Percentiles rank a stretch among this genome's conserved stretches.
phyloP scores from a whole-genome alignment of 2,888 invertebrate species.

The Drosophila mimetica region DNA sequence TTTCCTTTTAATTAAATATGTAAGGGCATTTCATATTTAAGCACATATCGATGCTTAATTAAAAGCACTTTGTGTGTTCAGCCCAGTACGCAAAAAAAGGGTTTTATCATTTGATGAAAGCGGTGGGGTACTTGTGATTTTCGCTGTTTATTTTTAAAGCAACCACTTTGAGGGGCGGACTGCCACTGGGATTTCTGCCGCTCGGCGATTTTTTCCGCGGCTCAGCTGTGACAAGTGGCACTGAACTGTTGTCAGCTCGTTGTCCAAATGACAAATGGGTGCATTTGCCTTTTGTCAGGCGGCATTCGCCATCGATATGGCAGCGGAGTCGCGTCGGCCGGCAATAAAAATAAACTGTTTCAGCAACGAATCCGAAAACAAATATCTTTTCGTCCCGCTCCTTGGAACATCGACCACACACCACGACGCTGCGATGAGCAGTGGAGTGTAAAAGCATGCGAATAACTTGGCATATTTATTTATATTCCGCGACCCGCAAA shows the following conservation, averaged over 20 bases:
- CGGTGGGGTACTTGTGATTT: not conserved
- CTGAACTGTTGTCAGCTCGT: constrained; percentile 69
- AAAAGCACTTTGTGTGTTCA: constrained; percentile 42
- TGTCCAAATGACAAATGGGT: constrained; percentile 79
- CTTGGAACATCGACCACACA: constrained; percentile 14
- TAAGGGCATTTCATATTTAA: constrained; percentile 47
- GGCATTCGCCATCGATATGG: constrained; percentile 43
- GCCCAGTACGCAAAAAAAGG: constrained; percentile 9
- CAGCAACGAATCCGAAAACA: constrained; percentile 17
- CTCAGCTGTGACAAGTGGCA: constrained; percentile 50
- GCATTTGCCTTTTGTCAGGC: constrained; percentile 65
- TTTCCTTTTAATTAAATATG: constrained; percentile 69
- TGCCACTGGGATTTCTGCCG: constrained; percentile 26
- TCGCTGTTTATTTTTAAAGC: constrained; percentile 9
- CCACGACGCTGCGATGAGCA: constrained; percentile 36
- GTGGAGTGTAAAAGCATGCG: constrained; percentile 49
- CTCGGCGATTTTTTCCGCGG: constrained; percentile 6
- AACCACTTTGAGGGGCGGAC: constrained; percentile 15
- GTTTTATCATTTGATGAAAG: constrained; percentile 4
- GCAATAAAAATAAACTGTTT: constrained; percentile 74
- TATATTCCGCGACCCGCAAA: constrained; percentile 52
- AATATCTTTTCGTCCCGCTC: constrained; percentile 1
- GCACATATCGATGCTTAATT: constrained; percentile 68
- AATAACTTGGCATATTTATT: constrained; percentile 58
- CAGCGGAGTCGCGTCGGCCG: constrained; percentile 61